Percentiles rank a stretch among this genome's conserved stretches.
Evolutionary conservation across 1,140 invertebrate species (phyloP).

Genomic region (Leptinotarsa lineolata): DNA sequence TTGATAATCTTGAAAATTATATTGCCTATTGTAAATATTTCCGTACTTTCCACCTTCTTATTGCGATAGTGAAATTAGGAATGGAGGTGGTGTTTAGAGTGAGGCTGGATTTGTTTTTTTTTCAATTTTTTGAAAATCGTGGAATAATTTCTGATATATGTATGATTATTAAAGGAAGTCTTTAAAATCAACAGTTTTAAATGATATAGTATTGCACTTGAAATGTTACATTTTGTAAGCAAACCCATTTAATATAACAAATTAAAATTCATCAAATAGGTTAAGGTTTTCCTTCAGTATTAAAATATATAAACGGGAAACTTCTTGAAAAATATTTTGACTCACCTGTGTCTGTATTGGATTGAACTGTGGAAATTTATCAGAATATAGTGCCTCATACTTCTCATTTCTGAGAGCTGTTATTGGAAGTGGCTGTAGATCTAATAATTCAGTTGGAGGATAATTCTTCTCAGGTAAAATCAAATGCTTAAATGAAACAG

Average conservation of each 20-base stretch:
- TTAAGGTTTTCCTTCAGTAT: neutral
- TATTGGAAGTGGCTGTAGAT: constrained; percentile 93
- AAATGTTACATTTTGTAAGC: no score
- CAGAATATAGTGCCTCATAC: constrained; percentile 85
- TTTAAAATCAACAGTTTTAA: no score
- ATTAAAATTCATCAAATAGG: neutral
- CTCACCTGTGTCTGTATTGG: constrained; percentile 93
- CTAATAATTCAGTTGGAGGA: constrained; percentile 96
- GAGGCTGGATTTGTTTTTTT: no score
- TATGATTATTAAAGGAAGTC: no score
- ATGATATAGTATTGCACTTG: no score
- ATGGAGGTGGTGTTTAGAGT: no score
- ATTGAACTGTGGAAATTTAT: constrained; percentile 94
- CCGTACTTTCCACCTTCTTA: no score
- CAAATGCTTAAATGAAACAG: constrained; percentile 96
- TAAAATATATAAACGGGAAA: neutral
- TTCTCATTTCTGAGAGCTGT: constrained; percentile 81
- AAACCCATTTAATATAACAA: neutral
- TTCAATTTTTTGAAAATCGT: no score
- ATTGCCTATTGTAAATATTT: no score
- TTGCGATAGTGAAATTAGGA: no score
- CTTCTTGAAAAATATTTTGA: neutral
- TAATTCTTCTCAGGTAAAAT: constrained; percentile 98
- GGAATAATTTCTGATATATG: no score
- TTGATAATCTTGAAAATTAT: no score